Evolutionary conservation across 64 coral and sea anemone species (phyloP), one percentile per base, ranked within the genome.

Genomic region (Montipora efflorescens): DNA sequence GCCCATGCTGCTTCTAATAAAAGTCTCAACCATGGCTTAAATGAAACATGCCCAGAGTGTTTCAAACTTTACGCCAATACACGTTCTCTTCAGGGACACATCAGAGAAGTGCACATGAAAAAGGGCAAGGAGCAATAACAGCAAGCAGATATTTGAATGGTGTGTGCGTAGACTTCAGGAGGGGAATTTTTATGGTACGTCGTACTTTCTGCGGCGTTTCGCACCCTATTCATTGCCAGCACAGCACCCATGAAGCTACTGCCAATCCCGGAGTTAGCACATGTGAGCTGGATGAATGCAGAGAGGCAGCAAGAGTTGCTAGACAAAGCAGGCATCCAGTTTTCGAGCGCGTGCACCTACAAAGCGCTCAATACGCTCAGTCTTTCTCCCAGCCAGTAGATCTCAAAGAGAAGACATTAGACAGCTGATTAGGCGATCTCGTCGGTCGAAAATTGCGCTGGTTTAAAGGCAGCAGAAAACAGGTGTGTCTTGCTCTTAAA

Each of bases 141-240:
- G 67, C 84, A 5, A 67, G 67, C 21, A 72, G 47, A 70, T 72
- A 74, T 73, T 72, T 87, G 25, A 69, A 14, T 2, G 84, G 84
- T 21, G 12, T 87, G 14, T 87, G 84, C 19, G 66, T 87, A 1
- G 62, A 87, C 47, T n/a, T 87, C 14, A 87, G 15, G 7, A 72
- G 64, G 1, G 84, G 66, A 7, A 87, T 87, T 16, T 87, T 87
- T 48, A 45, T 87, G 64, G 36, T 87, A 47, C 7, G 84, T 6
- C 4, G 84, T 11, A 47, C 84, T 8, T 87, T 87, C 8, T 52
- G 84, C 46, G 84, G 84, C 3, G 20, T 48, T 13, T 21, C 61
- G 10, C 66, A 69, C 23, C 84, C 84, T 14, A 87, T 74, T 23
- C 66, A 87, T 44, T 87, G 84, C 67, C 84, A 87, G 19, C 84